A percentile compares a stretch with the other conserved stretches of the same genome.
Conservation (phyloP, 2,113 vertebrate genomes). For the Pelecanus crispus region DNA sequence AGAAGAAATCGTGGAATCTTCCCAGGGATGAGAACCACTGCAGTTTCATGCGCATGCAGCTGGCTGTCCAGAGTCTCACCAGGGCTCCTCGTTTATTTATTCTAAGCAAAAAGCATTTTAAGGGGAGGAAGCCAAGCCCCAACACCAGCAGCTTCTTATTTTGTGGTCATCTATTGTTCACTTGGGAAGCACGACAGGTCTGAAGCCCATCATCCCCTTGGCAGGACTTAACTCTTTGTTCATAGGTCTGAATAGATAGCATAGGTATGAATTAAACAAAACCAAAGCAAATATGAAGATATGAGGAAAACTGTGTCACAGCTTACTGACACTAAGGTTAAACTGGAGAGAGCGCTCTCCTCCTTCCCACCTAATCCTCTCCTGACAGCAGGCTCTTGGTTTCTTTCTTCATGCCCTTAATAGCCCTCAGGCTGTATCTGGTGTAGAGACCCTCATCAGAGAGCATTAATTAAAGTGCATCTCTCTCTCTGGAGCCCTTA, state of each 20-base stretch:
- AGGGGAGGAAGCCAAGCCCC: neutral
- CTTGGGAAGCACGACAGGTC: neutral
- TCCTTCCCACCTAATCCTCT: neutral
- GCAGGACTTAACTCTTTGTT: neutral
- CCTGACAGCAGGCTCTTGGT: neutral
- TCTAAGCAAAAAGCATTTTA: neutral
- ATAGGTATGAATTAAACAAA: neutral
- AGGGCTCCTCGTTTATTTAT: neutral
- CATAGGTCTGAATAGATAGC: neutral
- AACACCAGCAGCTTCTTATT: neutral
- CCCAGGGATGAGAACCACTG: neutral
- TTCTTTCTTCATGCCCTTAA: neutral
- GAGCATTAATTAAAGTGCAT: neutral
- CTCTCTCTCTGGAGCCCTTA: neutral
- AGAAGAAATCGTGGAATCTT: neutral
- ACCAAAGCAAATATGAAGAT: neutral
- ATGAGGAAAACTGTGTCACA: neutral
- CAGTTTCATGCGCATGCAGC: neutral
- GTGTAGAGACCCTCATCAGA: neutral
- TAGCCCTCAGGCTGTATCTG: neutral
- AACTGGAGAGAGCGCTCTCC: neutral
- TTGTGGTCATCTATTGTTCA: neutral
- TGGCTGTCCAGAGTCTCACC: neutral
- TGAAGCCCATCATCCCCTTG: fast-evolving
- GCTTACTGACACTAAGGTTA: neutral